Evolutionary conservation across 2,888 invertebrate genomes (phyloP), one percentile per base, ranked within the genome.

Genomic region (Pyrrhosoma nymphula): DNA sequence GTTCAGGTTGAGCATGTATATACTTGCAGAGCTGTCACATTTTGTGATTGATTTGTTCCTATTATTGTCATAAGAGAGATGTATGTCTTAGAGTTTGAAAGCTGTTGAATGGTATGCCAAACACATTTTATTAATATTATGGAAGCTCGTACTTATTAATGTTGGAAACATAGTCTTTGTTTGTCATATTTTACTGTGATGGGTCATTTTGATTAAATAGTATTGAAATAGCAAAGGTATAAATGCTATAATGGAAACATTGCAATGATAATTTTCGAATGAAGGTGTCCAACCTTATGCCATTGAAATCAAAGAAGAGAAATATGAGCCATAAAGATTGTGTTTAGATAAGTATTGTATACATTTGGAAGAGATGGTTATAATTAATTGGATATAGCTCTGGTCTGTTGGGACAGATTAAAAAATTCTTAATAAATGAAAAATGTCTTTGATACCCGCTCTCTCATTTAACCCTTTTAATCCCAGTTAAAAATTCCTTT

Each of bases 11-110:
- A 69, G 93, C 69, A n/a, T 93, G 75, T 93, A 93, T 47, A 93
- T 93, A 93, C n/a, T 93, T 93, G 93, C 93, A 47, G 93, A 93
- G 93, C 69, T 93, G 69, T 93, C 63, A 60, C 60, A 93, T 69
- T 93, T 93, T 93, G 93, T 93, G 93, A 93, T 93, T 93, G 93
- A 93, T 93, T 93, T 93, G 93, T 93, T 93, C 93, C 93, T 93
- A 93, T 69, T 55, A 75, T 55, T 69, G 47, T 69, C 69, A 69
- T 93, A 35, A 82, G 82, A 82, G 10, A 82, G 69, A 82, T 89
- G 56, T 69, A 30, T 69, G 69, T 69, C 75, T 47, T 93, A 63
- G 35, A 35, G 69, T 47, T 69, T 69, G 69, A 69, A 69, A 63
- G 93, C 93, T 69, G 93, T 69, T 93, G 69, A 55, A 69, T 47